Evolutionary conservation across 1,140 invertebrate species (phyloP), one percentile per base, ranked within the genome.

Genomic region (Drosophila azteca): DNA sequence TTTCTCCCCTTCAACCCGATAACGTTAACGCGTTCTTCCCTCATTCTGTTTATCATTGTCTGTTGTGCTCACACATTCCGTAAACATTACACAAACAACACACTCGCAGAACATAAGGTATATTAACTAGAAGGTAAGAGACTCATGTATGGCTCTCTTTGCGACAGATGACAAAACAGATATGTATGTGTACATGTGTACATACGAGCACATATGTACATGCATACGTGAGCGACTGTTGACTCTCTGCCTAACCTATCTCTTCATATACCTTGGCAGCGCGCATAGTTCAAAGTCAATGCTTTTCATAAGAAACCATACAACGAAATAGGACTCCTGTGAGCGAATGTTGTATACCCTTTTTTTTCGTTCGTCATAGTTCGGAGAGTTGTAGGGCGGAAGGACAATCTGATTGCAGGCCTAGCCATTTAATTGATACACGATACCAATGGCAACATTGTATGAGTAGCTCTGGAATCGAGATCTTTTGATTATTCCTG

Each of bases 51-150:
- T 78, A 80, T 67, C 62, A 65, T 87, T 85, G 50, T 85, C 78
- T 85, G 82, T 87, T 85, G 82, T 85, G 82, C 82, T 85, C 82
- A 78, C 74, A 87, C 82, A 85, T 85, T 85, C 82, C 82, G 81
- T 87, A 85, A 85, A 85, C 81, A 85, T 71, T 65, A 80, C 79
- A 79, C 45, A 62, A 80, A 76, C 70, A 79, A 66, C 35, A 39
- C 35, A 45, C 51, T 39, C 11, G 35, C 35, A 39, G 4, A 39
- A 11, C 11, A 39, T 39, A 13, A 39, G 11, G 11, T 13, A 39
- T 39, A 39, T 39, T 39, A 13, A 39, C 5, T 13, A 13, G 35
- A 39, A 13, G 35, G 35, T 13, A 39, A 39, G 35, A 39, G 35
- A 39, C 11, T 13, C 11, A 39, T 31, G 3, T 9, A 31, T 31